Conservation (phyloP, 2,888 invertebrate species). For the Dolomedes plantarius region DNA sequence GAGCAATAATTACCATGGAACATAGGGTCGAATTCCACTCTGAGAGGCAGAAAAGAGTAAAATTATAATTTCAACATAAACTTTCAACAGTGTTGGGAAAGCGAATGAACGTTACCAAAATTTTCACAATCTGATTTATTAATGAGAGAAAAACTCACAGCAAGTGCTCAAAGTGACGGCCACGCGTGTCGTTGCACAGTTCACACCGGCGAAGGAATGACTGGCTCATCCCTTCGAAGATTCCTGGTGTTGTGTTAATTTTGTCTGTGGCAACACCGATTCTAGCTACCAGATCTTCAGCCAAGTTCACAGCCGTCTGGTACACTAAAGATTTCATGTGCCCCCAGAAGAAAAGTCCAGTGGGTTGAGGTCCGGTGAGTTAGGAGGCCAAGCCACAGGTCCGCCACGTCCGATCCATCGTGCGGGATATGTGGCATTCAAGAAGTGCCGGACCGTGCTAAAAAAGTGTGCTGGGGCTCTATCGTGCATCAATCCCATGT, state of each 20-base stretch:
- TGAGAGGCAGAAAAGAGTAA: too few species aligned
- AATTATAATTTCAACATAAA: too few species aligned
- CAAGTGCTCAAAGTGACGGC: too few species aligned
- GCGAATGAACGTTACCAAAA: too few species aligned
- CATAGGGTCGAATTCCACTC: too few species aligned
- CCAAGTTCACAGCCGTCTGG: neutral
- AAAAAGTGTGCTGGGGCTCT: neutral
- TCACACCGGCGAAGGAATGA: too few species aligned
- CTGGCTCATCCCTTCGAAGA: neutral
- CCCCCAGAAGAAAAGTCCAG: neutral
- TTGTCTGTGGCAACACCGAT: neutral
- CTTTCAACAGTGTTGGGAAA: too few species aligned
- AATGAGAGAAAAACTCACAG: too few species aligned
- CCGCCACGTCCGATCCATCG: neutral
- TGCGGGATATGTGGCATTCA: neutral
- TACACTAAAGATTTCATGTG: neutral
- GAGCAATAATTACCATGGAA: too few species aligned
- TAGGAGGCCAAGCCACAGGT: neutral
- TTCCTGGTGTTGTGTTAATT: neutral
- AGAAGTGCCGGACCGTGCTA: neutral
- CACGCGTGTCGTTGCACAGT: too few species aligned
- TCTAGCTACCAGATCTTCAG: neutral
- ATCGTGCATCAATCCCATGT: constrained; percentile 14
- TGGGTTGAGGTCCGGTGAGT: neutral
- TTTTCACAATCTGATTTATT: too few species aligned